These are phyloP conservation scores for Zosterops hypoxanthus DNA, from an alignment of 2,113 vertebrate species.

Conservation along the genomic window DNA sequence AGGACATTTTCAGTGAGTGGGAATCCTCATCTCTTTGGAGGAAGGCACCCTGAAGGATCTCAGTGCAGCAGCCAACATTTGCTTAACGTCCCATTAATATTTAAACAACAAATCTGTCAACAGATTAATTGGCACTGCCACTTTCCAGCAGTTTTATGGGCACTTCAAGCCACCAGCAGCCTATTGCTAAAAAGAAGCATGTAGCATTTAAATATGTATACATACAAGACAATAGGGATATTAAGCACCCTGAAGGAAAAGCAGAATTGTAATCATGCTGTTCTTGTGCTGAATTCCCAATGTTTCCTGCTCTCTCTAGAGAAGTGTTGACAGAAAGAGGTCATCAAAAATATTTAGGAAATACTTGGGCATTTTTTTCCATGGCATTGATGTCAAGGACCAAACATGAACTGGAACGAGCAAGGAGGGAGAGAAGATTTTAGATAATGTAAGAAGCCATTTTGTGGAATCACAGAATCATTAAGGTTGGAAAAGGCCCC, in stretches of 20 bases:
- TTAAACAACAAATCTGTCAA: constrained; percentile 71
- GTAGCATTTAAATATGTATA: constrained; percentile 30
- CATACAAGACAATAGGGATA: neutral
- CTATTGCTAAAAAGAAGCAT: constrained; percentile 14
- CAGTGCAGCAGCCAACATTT: constrained; percentile 27
- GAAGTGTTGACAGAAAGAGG: neutral
- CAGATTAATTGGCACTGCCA: constrained; percentile 67
- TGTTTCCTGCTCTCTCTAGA: neutral
- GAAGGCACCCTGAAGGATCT: neutral
- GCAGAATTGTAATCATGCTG: neutral
- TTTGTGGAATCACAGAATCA: neutral
- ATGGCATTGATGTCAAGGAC: neutral
- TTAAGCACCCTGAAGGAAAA: constrained; percentile 6
- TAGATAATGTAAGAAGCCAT: neutral
- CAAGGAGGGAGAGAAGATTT: neutral
- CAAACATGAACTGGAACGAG: neutral
- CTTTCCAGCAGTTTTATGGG: constrained; percentile 62
- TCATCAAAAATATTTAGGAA: neutral
- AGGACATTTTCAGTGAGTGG: neutral
- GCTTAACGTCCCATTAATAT: constrained; percentile 60
- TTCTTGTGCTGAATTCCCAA: neutral
- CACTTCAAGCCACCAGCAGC: constrained; percentile 20
- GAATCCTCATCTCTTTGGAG: neutral
- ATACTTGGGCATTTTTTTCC: neutral
- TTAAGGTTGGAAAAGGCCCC: neutral